Conservation (phyloP, 92 coral and sea anemone species). For the Virgularia gustaviana region DNA sequence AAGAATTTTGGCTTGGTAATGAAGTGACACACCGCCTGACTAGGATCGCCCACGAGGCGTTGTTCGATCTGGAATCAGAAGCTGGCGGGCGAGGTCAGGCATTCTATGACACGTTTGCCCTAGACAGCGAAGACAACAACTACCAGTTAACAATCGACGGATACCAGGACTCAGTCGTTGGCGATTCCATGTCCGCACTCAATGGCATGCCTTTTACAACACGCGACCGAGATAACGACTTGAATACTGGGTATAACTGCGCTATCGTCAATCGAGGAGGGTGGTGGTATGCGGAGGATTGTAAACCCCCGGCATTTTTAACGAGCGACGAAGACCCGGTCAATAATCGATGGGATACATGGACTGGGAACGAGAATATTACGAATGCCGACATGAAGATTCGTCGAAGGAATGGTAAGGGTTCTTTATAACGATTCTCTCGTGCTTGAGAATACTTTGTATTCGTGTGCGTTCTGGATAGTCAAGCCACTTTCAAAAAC, state of each 20-base stretch:
- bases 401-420: slow-evolving; percentile 23
- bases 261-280: slow-evolving; percentile 24
- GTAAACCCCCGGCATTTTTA: slow-evolving; percentile 40
- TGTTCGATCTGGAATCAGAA: slow-evolving; percentile 22
- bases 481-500: too few species aligned
- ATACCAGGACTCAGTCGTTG: neutral
- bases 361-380: neutral
- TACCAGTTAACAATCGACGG: slow-evolving; percentile 9
- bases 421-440: neutral
- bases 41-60: slow-evolving; percentile 36
- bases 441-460: too few species aligned
- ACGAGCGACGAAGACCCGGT: slow-evolving; percentile 2
- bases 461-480: too few species aligned
- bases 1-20: slow-evolving; percentile 79
- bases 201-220: slow-evolving; percentile 58
- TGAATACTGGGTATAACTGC: slow-evolving; percentile 17
- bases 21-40: slow-evolving; percentile 69
- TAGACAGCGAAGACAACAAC: neutral
- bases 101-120: slow-evolving; percentile 17
- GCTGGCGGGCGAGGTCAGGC: slow-evolving; percentile 33
- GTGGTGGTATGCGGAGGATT: slow-evolving; percentile 53
- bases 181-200: neutral
- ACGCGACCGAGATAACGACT: slow-evolving; percentile 49
- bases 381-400: slow-evolving; percentile 1
- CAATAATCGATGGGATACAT: neutral